A percentile compares a stretch with the other conserved stretches of the same genome.
phyloP scores from a whole-genome alignment of 2,888 invertebrate species.

The Tetragonisca angustula region DNA sequence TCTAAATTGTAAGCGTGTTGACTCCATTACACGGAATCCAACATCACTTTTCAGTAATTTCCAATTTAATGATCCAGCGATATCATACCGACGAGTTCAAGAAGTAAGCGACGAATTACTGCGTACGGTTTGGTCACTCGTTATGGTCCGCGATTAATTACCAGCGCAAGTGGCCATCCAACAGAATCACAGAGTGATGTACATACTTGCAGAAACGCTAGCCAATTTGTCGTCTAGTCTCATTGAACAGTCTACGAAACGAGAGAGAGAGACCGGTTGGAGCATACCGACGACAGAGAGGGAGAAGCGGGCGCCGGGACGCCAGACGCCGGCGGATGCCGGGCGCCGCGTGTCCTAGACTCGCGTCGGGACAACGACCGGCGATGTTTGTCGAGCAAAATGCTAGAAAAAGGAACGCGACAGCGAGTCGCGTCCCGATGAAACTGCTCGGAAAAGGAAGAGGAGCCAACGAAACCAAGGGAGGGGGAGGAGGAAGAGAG shows the following conservation, averaged over 20 bases:
- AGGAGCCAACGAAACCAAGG: not conserved
- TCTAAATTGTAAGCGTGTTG: too few relatives aligned
- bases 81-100: too few relatives aligned
- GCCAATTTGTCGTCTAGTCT: constrained; percentile 56
- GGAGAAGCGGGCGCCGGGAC: constrained; percentile 69
- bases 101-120: too few relatives aligned
- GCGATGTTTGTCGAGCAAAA: constrained; percentile 68
- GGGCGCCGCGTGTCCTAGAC: constrained; percentile 80
- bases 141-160: too few relatives aligned
- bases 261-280: constrained; percentile 10
- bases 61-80: too few relatives aligned
- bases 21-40: too few relatives aligned
- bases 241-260: constrained; percentile 42
- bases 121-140: too few relatives aligned
- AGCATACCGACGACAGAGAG: not conserved
- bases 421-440: constrained; percentile 6
- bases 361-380: constrained; percentile 76
- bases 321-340: constrained; percentile 74
- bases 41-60: too few relatives aligned
- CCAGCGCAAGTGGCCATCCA: too few relatives aligned
- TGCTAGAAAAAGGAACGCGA: constrained; percentile 47
- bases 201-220: constrained; percentile 2
- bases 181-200: not conserved
- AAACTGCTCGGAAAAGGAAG: constrained; percentile 35
- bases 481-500: not conserved